Evolutionary conservation across 64 coral and sea anemone genomes (phyloP).

Genomic region (Montipora sp.): DNA sequence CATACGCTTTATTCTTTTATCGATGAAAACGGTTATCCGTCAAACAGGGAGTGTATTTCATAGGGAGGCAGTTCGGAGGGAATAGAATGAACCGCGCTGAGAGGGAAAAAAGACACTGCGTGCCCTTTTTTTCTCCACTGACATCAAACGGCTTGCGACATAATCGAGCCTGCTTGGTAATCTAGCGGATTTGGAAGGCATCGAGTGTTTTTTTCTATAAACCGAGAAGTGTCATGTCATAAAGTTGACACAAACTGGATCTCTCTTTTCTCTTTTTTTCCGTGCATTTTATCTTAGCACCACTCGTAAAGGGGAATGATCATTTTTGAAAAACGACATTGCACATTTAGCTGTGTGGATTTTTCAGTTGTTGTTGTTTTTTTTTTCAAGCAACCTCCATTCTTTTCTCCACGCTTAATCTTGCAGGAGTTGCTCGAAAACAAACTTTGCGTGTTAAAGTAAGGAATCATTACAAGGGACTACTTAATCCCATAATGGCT

Average conservation of each 20-base stretch:
- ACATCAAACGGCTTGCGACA: conserved; percentile 9
- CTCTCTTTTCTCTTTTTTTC: background rate
- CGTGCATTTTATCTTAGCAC: background rate
- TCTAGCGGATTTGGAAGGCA: background rate
- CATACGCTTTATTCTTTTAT: background rate
- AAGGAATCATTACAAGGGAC: too few relatives aligned
- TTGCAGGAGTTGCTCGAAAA: too few relatives aligned
- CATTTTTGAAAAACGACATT: background rate
- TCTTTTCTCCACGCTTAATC: too few relatives aligned
- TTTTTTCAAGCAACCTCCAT: too few relatives aligned
- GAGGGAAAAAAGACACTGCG: background rate
- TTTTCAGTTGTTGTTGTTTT: too few relatives aligned
- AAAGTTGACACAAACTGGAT: background rate
- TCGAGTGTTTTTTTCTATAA: conserved; percentile 2
- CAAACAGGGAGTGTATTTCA: background rate
- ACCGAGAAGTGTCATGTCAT: background rate
- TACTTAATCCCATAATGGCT: too few relatives aligned
- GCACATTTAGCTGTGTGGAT: too few relatives aligned
- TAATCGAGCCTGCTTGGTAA: conserved; percentile 24
- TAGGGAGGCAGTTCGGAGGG: background rate
- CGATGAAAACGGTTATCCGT: background rate
- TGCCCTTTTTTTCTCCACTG: background rate
- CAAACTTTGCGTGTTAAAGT: too few relatives aligned
- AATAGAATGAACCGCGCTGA: background rate
- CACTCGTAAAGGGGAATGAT: background rate